Evolutionary conservation across 1,140 invertebrate species (phyloP).

Genomic region (Spodoptera frugiperda): DNA sequence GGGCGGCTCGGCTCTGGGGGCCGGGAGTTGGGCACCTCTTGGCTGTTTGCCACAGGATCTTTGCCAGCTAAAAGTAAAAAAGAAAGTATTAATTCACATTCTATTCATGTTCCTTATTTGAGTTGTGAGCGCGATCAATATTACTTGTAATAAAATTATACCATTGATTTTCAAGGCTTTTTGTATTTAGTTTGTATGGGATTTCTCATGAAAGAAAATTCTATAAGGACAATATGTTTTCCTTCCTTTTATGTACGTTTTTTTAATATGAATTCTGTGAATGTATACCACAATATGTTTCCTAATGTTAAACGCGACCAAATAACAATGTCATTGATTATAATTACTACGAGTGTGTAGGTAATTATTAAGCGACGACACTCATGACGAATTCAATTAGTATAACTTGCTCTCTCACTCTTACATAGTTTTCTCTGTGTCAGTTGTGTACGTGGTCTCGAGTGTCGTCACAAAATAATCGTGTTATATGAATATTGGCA

Average conservation of each 20-base stretch:
- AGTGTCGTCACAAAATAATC: neutral
- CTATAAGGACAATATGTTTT: too few species aligned
- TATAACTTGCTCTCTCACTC: neutral
- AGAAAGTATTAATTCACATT: neutral
- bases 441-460: too few species aligned
- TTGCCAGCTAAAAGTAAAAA: conserved; percentile 64
- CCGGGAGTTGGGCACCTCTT: conserved; percentile 65
- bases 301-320: too few species aligned
- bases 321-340: too few species aligned
- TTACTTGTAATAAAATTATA: too few species aligned
- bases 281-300: too few species aligned
- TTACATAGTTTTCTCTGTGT: neutral
- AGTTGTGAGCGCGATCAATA: neutral
- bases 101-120: too few species aligned
- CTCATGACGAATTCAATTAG: neutral
- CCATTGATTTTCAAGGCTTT: too few species aligned
- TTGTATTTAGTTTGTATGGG: too few species aligned
- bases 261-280: too few species aligned
- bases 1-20: conserved; percentile 70
- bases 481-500: neutral
- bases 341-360: neutral
- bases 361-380: conserved; percentile 7
- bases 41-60: conserved; percentile 61
- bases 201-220: too few species aligned
- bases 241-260: too few species aligned